phyloP scores from a whole-genome alignment of 2,113 vertebrate genomes.

The Ramphastos sulfuratus region DNA sequence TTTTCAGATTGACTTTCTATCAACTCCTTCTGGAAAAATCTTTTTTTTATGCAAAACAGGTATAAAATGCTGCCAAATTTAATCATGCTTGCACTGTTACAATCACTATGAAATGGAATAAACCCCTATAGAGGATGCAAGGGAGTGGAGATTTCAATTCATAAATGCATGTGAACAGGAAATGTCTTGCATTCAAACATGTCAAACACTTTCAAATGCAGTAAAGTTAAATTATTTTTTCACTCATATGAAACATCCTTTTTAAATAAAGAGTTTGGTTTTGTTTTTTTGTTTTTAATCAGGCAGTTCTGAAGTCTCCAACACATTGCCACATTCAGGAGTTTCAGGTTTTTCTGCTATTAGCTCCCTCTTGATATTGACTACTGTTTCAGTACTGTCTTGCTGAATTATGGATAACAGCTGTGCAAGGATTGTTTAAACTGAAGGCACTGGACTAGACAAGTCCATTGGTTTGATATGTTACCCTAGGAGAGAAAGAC shows the following conservation, averaged over 20 bases:
- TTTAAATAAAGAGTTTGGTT: background rate
- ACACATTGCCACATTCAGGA: background rate
- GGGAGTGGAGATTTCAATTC: background rate
- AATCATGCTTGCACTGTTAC: background rate
- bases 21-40: background rate
- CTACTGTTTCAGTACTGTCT: background rate
- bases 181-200: background rate
- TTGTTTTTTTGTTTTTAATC: too few relatives aligned
- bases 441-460: conserved; percentile 7
- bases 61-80: background rate
- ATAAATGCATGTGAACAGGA: background rate
- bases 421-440: background rate
- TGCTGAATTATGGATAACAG: background rate
- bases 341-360: background rate
- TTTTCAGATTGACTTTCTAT: conserved; percentile 11
- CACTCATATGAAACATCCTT: background rate
- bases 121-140: background rate
- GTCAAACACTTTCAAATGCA: background rate
- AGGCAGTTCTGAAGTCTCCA: background rate
- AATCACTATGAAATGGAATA: background rate
- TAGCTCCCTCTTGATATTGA: background rate
- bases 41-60: conserved; percentile 41
- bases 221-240: background rate
- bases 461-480: background rate
- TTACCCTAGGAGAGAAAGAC: background rate